A percentile compares a stretch with the other conserved stretches of the same genome.
phyloP scores from a whole-genome alignment of 2,113 vertebrate genomes.

The Tympanuchus pallidicinctus region DNA sequence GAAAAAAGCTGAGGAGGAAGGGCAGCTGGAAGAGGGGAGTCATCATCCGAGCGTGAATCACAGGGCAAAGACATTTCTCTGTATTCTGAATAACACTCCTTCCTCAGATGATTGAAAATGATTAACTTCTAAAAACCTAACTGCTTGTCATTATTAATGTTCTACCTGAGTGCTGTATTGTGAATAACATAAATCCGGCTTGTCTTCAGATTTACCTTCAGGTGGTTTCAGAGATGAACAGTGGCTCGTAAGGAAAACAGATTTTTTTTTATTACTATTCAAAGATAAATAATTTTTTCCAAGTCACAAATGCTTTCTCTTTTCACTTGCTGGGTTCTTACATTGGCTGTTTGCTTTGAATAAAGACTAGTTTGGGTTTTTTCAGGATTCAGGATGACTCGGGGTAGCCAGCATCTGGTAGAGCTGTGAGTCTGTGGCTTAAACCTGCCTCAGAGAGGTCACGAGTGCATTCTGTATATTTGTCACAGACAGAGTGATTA shows the following conservation, averaged over 20 bases:
- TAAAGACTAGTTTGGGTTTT: background rate
- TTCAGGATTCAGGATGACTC: background rate
- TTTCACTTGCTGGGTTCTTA: background rate
- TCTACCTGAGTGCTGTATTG: background rate
- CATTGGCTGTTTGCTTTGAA: background rate
- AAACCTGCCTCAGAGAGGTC: background rate
- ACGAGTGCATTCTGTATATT: background rate
- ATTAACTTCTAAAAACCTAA: background rate
- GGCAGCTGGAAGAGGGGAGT: background rate
- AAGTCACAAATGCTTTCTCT: background rate
- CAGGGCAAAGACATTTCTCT: background rate
- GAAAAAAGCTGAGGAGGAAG: background rate
- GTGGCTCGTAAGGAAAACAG: background rate
- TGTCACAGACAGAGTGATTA: background rate
- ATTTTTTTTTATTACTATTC: background rate
- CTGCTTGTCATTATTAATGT: background rate
- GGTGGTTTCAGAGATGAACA: background rate
- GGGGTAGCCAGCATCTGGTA: background rate
- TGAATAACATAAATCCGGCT: background rate
- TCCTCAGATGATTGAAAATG: background rate
- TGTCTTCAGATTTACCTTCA: background rate
- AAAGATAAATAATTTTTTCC: background rate
- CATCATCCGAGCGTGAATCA: constrained; percentile 3
- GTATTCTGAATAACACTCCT: background rate
- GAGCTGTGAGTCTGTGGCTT: background rate